A percentile compares a stretch with the other conserved stretches of the same genome.
Conservation (phyloP, 2,797 vertebrate genomes). For the Melanotaenia parkinsoni region DNA sequence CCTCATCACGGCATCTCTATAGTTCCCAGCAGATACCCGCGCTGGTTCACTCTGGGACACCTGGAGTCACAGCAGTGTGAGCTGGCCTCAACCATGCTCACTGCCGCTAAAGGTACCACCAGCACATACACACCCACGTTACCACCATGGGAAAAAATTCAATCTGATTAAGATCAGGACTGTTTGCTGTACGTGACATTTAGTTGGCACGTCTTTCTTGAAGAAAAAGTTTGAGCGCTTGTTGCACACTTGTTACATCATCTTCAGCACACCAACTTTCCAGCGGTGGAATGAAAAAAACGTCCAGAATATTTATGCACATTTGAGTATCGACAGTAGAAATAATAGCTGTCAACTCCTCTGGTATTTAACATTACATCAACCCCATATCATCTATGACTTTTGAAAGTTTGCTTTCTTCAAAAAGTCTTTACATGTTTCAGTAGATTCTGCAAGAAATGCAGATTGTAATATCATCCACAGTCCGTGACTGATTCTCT, state of each 20-base stretch:
- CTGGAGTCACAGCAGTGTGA: conserved; percentile 99
- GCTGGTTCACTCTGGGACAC: conserved; percentile 98
- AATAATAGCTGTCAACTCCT: background rate
- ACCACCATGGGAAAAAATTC: background rate
- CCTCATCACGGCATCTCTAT: conserved; percentile 96
- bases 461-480: background rate
- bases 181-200: background rate
- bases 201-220: background rate
- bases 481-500: background rate
- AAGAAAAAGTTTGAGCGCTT: background rate
- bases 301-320: background rate
- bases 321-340: background rate
- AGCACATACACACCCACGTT: background rate
- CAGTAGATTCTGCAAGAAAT: background rate
- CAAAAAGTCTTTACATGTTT: background rate
- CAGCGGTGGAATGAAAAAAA: background rate
- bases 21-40: conserved; percentile 94
- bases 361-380: background rate
- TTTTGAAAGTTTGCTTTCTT: background rate
- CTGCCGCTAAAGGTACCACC: conserved; percentile 84
- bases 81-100: conserved; percentile 98
- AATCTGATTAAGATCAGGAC: background rate
- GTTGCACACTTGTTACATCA: conserved; percentile 1
- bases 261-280: background rate
- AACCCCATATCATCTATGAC: background rate